Base-by-base conservation (phyloP, 2,888 invertebrate species). In the Drosophila testacea region DNA sequence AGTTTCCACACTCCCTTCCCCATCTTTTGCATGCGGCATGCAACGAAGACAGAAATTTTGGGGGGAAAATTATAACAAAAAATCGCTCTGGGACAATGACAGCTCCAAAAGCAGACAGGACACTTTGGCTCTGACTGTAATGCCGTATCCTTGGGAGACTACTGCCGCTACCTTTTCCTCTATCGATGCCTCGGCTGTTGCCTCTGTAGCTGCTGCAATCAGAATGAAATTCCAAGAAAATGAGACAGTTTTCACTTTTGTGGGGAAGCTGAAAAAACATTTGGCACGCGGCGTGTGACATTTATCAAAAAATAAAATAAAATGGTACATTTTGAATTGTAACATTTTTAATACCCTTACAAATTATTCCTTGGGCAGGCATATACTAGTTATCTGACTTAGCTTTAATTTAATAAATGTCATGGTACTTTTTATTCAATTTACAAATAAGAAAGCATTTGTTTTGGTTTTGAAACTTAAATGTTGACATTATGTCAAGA, bases 211-310 rank as follows among this genome's bases (percentile, higher is more conserved):
- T 44, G 62, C 46, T 65, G 79, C 66, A 76, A n/a, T 41, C 64
- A 59, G 57, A 52, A 78, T 57, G 69, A 65, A 77, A 75, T 89
- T 85, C 85, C 68, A 73, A 74, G 88, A 74, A 89, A 82, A 77
- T 82, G 80, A 80, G 74, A 88, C 71, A 82, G 68, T 83, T 83
- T 70, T 81, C 69, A 65, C 69, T 64, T 54, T 71, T 22, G 41
- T 50, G 63, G 57, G 54, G 38, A 52, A 65, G 41, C 50, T 48
- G 48, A 66, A 66, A 73, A 67, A 74, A 57, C 68, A 77, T 61
- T 54, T 74, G 81, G 75, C 89, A 81, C 86, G 86, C 86, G 83
- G 64, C 86, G 85, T 88, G 79, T 57, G 73, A 89, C 85, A 89
- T 86, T 85, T 87, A 89, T 86, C 86, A 86, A 86, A 88, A 71